These are phyloP conservation scores for Sebastes baramenuke DNA, from an alignment of 2,797 vertebrate genomes.

Conservation along the genomic window DNA sequence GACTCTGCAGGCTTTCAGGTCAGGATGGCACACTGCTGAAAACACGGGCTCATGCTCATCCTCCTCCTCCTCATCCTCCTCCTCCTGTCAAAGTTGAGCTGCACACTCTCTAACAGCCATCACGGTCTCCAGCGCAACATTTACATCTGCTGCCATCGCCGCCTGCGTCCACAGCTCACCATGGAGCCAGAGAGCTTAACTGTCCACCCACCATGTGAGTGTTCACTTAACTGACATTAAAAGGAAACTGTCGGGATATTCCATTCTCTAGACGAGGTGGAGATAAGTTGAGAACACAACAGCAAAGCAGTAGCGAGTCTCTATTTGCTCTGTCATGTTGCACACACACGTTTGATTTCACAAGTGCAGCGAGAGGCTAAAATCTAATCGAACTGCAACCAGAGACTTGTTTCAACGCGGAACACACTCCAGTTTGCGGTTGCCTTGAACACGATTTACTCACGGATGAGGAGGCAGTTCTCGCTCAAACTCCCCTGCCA, in stretches of 20 bases:
- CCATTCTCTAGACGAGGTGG: not conserved
- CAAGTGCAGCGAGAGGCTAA: not conserved
- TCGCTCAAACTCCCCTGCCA: slow-evolving; percentile 3
- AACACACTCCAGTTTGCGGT: not conserved
- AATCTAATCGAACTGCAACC: slow-evolving; percentile 16
- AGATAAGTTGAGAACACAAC: not conserved
- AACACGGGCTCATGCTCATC: not conserved
- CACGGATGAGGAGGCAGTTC: slow-evolving; percentile 4
- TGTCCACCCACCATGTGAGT: not conserved
- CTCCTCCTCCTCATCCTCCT: not conserved
- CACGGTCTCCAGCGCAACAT: not conserved
- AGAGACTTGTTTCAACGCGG: not conserved
- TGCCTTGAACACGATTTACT: slow-evolving; percentile 15
- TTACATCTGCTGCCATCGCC: not conserved
- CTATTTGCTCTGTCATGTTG: not conserved
- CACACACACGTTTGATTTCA: not conserved
- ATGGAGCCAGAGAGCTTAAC: not conserved
- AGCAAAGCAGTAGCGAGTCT: not conserved
- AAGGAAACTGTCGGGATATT: not conserved
- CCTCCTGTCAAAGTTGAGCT: slow-evolving; percentile 17
- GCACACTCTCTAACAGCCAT: not conserved
- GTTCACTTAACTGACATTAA: not conserved
- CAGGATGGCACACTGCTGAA: slow-evolving; percentile 3
- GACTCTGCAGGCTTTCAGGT: slow-evolving; percentile 7
- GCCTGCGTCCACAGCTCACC: not conserved